A percentile compares a stretch with the other conserved stretches of the same genome.
Conservation (phyloP, 2,797 vertebrate genomes). For the Nannoperca obscura region DNA sequence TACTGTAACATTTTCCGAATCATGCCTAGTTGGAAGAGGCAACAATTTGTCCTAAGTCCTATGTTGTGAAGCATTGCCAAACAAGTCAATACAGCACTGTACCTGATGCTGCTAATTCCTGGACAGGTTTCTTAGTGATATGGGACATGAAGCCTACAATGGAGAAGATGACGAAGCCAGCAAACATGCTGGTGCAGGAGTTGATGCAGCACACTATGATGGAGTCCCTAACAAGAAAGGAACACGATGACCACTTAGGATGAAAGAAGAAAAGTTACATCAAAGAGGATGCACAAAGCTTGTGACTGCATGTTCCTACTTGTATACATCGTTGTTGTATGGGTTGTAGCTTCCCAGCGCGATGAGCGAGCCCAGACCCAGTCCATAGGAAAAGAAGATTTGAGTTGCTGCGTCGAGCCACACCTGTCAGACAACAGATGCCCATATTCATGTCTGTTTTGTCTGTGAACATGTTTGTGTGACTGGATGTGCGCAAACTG, state of each 20-base stretch:
- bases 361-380: slow-evolving; percentile 93
- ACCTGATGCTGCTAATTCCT: slow-evolving; percentile 93
- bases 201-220: slow-evolving; percentile 94
- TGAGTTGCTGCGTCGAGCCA: slow-evolving; percentile 96
- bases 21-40: background rate
- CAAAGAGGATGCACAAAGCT: background rate
- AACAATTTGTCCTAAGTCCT: background rate
- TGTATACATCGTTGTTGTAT: slow-evolving; percentile 93
- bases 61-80: background rate
- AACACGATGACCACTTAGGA: background rate
- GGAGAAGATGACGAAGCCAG: slow-evolving; percentile 94
- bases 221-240: slow-evolving; percentile 86
- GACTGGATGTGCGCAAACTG: background rate
- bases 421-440: slow-evolving; percentile 81
- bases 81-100: background rate
- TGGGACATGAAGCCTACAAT: slow-evolving; percentile 95
- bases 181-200: slow-evolving; percentile 93
- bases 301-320: slow-evolving; percentile 45
- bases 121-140: slow-evolving; percentile 92
- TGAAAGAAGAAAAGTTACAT: background rate
- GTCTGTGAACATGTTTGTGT: background rate
- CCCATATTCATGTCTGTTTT: background rate
- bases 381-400: slow-evolving; percentile 94
- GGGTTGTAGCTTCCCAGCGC: slow-evolving; percentile 94
- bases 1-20: background rate